These are phyloP conservation scores for Alosa alosa DNA, from an alignment of 2,113 vertebrate genomes.

Conservation along the genomic window DNA sequence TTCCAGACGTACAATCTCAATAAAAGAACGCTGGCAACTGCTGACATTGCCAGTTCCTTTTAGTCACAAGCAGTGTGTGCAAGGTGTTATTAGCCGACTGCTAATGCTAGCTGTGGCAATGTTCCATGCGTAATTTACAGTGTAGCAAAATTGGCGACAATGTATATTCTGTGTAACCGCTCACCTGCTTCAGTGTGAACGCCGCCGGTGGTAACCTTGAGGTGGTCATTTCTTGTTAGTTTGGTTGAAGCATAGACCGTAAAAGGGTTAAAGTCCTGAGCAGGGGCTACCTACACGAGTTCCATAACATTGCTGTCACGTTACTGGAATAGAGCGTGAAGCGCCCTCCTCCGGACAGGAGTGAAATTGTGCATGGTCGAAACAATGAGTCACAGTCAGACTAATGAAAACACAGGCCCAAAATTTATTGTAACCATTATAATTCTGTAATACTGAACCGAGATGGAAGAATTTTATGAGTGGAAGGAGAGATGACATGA, in stretches of 20 bases:
- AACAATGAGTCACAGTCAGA: not conserved
- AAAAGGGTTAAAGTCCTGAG: no score
- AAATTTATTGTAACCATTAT: conserved; percentile 23
- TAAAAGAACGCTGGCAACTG: not conserved
- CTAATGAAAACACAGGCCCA: conserved; percentile 19
- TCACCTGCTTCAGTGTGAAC: conserved; percentile 80
- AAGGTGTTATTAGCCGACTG: not conserved
- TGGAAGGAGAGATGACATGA: conserved; percentile 11
- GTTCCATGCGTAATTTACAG: no score
- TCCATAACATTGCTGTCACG: not conserved
- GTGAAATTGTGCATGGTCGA: not conserved
- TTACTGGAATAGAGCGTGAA: not conserved
- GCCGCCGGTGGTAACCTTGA: conserved; percentile 64
- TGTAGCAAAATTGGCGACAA: not conserved
- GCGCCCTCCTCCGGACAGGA: not conserved
- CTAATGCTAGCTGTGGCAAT: not conserved
- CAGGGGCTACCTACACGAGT: not conserved
- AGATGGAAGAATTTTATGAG: conserved; percentile 1
- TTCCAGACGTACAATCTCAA: not conserved
- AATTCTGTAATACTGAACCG: conserved; percentile 13
- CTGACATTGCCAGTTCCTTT: not conserved
- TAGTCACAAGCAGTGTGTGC: not conserved
- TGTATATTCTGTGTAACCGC: not conserved
- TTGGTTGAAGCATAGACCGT: not conserved
- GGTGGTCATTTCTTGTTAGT: conserved; percentile 52